Conservation (phyloP, 1,140 invertebrate species). For the Pseudomyrmex flavicornis region DNA sequence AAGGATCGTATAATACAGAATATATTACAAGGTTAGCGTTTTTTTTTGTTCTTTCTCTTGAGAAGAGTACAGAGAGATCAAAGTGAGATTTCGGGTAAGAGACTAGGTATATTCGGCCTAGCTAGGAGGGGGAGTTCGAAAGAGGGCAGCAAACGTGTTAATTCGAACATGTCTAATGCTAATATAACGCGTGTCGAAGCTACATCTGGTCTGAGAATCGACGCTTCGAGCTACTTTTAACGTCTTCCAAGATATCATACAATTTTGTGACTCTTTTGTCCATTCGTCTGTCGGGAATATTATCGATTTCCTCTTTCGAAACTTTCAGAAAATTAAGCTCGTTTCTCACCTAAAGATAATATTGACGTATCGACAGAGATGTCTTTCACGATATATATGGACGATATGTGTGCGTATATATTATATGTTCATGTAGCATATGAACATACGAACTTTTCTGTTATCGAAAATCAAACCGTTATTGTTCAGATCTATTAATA, state of each 20-base stretch:
- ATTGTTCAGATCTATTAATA: background rate
- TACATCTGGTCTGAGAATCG: constrained; percentile 64
- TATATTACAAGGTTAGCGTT: constrained; percentile 77
- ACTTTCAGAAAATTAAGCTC: constrained; percentile 12
- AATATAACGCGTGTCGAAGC: constrained; percentile 70
- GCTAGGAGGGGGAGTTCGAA: constrained; percentile 74
- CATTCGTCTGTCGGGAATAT: background rate
- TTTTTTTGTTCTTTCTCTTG: constrained; percentile 68
- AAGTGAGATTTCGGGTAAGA: constrained; percentile 69
- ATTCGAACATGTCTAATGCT: constrained; percentile 79
- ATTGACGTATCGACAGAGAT: background rate
- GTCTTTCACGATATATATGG: background rate
- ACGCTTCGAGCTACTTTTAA: background rate
- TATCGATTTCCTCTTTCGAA: background rate
- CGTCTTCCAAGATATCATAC: background rate
- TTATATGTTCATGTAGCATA: too few species aligned
- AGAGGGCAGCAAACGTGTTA: constrained; percentile 78
- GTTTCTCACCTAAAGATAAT: background rate
- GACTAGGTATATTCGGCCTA: constrained; percentile 76
- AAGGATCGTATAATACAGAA: constrained; percentile 79
- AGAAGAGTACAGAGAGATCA: constrained; percentile 72
- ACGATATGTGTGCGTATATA: background rate
- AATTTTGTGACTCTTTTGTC: constrained; percentile 7
- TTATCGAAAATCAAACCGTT: background rate
- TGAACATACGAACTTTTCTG: background rate